Conservation (phyloP, 2,113 vertebrate species). For the Hemibagrus wyckioides region DNA sequence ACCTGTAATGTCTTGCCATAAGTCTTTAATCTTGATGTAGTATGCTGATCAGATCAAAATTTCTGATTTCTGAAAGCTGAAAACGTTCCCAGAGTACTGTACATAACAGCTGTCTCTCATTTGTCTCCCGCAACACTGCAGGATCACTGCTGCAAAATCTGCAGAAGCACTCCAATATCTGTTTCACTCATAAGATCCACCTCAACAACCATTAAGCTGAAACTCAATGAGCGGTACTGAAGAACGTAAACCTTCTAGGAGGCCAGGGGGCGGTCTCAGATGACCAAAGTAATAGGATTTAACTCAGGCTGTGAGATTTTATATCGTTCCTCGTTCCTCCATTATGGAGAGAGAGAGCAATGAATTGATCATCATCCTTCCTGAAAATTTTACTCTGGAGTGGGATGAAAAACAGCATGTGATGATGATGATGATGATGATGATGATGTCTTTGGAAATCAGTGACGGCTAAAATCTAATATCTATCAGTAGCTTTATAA, state of each 20-base stretch:
- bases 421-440: not conserved
- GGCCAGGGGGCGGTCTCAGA: slow-evolving; percentile 34
- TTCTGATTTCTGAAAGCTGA: not conserved
- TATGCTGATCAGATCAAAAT: not conserved
- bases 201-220: not conserved
- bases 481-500: not conserved
- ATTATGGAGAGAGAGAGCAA: slow-evolving; percentile 19
- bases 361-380: not conserved
- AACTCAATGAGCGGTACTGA: slow-evolving; percentile 5
- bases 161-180: slow-evolving; percentile 11
- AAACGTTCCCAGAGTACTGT: not conserved
- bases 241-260: slow-evolving; percentile 24
- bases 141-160: not conserved
- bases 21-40: not conserved
- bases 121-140: not conserved
- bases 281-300: slow-evolving; percentile 38
- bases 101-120: not conserved
- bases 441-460: not conserved
- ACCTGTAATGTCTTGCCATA: not conserved
- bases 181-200: not conserved
- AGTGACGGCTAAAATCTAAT: not conserved
- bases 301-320: slow-evolving; percentile 24
- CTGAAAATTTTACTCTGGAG: not conserved
- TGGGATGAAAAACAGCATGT: not conserved
- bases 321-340: slow-evolving; percentile 14